A percentile compares a stretch with the other conserved stretches of the same genome.
Evolutionary conservation across 2,888 invertebrate species (phyloP).

Genomic region (Timandra comae): DNA sequence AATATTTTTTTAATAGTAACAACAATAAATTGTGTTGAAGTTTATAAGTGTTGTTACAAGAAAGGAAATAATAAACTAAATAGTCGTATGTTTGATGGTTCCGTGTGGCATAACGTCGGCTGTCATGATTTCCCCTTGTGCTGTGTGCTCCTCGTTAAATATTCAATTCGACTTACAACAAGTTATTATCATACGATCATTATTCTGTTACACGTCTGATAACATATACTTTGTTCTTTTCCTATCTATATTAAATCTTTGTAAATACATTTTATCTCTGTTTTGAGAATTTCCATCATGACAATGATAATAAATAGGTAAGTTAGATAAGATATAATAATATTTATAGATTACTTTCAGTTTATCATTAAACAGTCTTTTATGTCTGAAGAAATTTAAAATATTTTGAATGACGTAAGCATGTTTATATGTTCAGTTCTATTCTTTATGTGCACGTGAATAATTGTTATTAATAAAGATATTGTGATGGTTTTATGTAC

Average conservation of each 20-base stretch:
- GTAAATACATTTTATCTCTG: constrained; percentile 9
- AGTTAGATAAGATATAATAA: not conserved
- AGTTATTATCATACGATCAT: constrained; percentile 55
- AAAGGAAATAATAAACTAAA: constrained; percentile 1
- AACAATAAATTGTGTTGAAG: no score
- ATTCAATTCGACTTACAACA: constrained; percentile 53
- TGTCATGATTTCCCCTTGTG: constrained; percentile 41
- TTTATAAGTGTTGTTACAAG: no score
- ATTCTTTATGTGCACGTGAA: no score
- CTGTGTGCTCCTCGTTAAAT: constrained; percentile 39
- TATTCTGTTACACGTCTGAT: constrained; percentile 52
- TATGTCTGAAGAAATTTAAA: no score
- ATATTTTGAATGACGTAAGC: no score
- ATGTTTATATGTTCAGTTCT: not conserved
- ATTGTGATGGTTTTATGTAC: no score
- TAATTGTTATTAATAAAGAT: no score
- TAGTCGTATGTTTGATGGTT: constrained; percentile 19
- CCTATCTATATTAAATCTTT: constrained; percentile 22
- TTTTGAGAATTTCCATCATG: not conserved
- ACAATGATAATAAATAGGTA: not conserved
- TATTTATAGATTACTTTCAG: no score
- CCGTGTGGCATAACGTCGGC: constrained; percentile 18
- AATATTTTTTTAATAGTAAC: no score
- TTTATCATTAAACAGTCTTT: no score
- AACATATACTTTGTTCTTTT: constrained; percentile 39